Percentiles rank a stretch among this genome's conserved stretches.
These are phyloP conservation scores for Elachura formosa DNA, from an alignment of 2,113 vertebrate species.

Conservation along the genomic window DNA sequence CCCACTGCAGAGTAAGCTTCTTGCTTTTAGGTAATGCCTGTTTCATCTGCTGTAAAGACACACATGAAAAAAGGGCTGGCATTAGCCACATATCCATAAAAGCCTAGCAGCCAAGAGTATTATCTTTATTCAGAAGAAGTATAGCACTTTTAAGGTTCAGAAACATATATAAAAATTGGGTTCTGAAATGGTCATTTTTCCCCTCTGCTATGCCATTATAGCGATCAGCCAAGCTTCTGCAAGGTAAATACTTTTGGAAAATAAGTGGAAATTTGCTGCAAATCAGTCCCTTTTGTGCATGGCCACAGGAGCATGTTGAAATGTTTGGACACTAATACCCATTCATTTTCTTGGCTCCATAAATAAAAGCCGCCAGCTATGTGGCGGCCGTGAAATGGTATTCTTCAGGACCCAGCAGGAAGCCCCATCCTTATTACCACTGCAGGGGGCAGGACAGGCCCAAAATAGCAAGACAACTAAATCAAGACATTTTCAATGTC, in stretches of 20 bases:
- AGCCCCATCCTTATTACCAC: slow-evolving; percentile 99
- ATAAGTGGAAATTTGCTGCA: slow-evolving; percentile 99
- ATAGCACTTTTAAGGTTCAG: slow-evolving; percentile 67
- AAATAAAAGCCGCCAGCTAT: slow-evolving; percentile 99
- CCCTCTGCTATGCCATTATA: slow-evolving; percentile 75
- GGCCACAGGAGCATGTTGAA: slow-evolving; percentile 99
- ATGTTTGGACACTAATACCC: slow-evolving; percentile 99
- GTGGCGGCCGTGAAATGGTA: slow-evolving; percentile 98
- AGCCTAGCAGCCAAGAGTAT: slow-evolving; percentile 60
- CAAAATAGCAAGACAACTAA: slow-evolving; percentile 99
- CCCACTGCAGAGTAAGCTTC: neutral
- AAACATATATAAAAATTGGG: slow-evolving; percentile 66
- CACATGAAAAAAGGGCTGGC: neutral
- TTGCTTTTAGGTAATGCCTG: neutral
- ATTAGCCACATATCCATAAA: slow-evolving; percentile 62
- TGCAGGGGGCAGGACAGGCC: slow-evolving; percentile 93
- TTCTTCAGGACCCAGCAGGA: slow-evolving; percentile 98
- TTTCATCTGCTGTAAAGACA: slow-evolving; percentile 29
- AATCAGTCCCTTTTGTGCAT: slow-evolving; percentile 99
- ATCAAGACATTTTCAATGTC: slow-evolving; percentile 99
- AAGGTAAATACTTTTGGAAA: slow-evolving; percentile 95
- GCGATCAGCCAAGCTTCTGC: slow-evolving; percentile 78
- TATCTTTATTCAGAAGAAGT: slow-evolving; percentile 70
- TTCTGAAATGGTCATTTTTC: slow-evolving; percentile 76
- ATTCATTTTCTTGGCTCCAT: slow-evolving; percentile 99